Percentiles rank a stretch among this genome's conserved stretches.
phyloP scores from a whole-genome alignment of 2,888 invertebrate genomes.

The Drosophila tripunctata region DNA sequence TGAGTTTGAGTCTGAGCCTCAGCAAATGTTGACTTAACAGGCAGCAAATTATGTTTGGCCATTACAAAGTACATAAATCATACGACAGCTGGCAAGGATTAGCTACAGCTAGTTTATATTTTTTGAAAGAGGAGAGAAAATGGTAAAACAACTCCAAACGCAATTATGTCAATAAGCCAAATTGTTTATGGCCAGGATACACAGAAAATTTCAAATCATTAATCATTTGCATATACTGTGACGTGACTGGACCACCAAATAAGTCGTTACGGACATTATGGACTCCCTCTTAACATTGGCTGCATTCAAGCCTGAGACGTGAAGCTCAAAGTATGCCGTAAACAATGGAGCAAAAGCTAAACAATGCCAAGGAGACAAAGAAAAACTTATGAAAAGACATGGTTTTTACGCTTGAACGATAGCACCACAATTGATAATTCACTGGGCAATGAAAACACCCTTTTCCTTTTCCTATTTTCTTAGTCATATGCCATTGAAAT shows the following conservation, averaged over 20 bases:
- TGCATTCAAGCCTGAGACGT: constrained; percentile 24
- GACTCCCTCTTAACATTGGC: background rate
- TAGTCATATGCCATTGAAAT: constrained; percentile 50
- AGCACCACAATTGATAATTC: constrained; percentile 57
- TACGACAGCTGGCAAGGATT: constrained; percentile 43
- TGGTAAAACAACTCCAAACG: constrained; percentile 13
- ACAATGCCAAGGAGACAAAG: constrained; percentile 45
- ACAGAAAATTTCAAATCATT: constrained; percentile 52
- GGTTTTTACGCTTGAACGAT: constrained; percentile 50
- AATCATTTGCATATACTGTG: constrained; percentile 62
- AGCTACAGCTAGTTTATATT: constrained; percentile 47
- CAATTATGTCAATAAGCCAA: constrained; percentile 76
- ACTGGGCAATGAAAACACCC: background rate
- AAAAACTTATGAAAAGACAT: constrained; percentile 43
- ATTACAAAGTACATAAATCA: constrained; percentile 59
- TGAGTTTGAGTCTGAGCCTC: constrained; percentile 3
- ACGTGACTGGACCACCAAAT: constrained; percentile 32
- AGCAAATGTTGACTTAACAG: constrained; percentile 60
- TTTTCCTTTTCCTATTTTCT: background rate
- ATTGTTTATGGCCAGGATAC: constrained; percentile 53
- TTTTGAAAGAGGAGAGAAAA: constrained; percentile 22
- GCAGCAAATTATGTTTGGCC: constrained; percentile 63
- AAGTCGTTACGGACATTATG: constrained; percentile 24
- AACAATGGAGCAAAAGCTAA: constrained; percentile 32
- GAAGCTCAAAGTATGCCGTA: constrained; percentile 19